Conservation (phyloP, 1,140 invertebrate genomes). For the Colletes latitarsis region DNA sequence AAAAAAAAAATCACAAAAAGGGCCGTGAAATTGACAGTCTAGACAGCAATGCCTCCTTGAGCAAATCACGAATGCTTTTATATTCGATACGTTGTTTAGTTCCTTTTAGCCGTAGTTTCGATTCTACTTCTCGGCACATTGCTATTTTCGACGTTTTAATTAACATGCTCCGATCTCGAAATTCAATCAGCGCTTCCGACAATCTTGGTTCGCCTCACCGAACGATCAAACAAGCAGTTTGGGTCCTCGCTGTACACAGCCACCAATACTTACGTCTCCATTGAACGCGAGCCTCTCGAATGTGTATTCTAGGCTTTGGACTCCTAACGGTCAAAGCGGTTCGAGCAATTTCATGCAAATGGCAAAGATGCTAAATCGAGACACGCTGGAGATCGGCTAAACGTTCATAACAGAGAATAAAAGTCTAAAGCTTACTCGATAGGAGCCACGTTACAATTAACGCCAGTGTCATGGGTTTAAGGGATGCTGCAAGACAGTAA, state of each 20-base stretch:
- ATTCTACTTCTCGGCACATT: no score
- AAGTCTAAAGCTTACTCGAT: not conserved
- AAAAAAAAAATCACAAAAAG: no score
- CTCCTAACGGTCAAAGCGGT: slow-evolving; percentile 50
- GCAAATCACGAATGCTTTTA: not conserved
- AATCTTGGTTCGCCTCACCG: not conserved
- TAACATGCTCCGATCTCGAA: no score
- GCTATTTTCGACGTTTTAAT: not conserved
- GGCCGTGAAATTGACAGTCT: no score
- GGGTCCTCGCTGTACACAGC: not conserved
- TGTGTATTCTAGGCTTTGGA: slow-evolving; percentile 36
- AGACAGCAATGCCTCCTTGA: no score
- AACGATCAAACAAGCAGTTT: not conserved
- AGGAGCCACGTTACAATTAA: not conserved
- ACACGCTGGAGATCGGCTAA: not conserved
- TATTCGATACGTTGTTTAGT: not conserved
- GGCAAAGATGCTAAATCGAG: slow-evolving; percentile 37
- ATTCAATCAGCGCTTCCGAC: slow-evolving; percentile 11
- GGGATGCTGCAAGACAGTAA: not conserved
- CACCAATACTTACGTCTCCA: slow-evolving; percentile 48
- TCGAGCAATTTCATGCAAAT: slow-evolving; percentile 61
- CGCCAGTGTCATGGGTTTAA: not conserved
- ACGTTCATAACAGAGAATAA: not conserved
- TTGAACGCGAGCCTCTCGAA: slow-evolving; percentile 21
- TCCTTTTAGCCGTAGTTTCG: not conserved